Base-by-base conservation (phyloP, 2,113 vertebrate genomes). In the Stegastes partitus region DNA sequence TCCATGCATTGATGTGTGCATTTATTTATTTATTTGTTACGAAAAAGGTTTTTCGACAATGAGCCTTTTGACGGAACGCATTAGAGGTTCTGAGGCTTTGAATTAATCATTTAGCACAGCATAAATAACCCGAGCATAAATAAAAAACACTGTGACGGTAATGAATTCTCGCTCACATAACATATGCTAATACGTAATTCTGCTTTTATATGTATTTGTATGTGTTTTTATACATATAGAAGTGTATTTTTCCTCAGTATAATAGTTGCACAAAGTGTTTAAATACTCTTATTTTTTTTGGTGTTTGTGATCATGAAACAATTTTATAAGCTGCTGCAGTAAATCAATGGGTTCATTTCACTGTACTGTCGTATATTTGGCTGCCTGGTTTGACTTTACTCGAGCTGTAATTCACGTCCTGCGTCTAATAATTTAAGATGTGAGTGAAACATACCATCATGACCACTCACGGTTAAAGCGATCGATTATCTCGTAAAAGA, bases 41-140 rank as follows among this genome's bases (percentile, higher is more conserved):
- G 15, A 25, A 42, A 67, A 8, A 18, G 31, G n/a, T n/a, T n/a
- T 77, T 55, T 62, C 31, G 26, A 74, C 53, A 45, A 69, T 54
- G 11, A 61, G 22, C 49, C 2, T n/a, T 28, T 67, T 31, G 5
- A 58, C 45, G 37, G 14, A 50, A 8, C 8, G 1, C 56, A 1
- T 26, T 21, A 15, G 37, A 4, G 23, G 18, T 31, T 34, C n/a
- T 2, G n/a, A n/a, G 39, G 54, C 15, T 39, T 47, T 19, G 1
- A 21, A 25, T 64, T 12, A 34, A 19, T 49, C 11, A 15, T 42
- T 42, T 42, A 42, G 14, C 8, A 15, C 4, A 9, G 25, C 18
- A 45, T 63, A 14, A 68, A 62, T 53, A 42, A 42, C 2, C 14
- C 11, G 15, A 42, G 39, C 1, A 34, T 45, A 25, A 12, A 26